These are phyloP conservation scores for Drosophila simulans DNA, from an alignment of 1,140 invertebrate species.

Conservation along the genomic window DNA sequence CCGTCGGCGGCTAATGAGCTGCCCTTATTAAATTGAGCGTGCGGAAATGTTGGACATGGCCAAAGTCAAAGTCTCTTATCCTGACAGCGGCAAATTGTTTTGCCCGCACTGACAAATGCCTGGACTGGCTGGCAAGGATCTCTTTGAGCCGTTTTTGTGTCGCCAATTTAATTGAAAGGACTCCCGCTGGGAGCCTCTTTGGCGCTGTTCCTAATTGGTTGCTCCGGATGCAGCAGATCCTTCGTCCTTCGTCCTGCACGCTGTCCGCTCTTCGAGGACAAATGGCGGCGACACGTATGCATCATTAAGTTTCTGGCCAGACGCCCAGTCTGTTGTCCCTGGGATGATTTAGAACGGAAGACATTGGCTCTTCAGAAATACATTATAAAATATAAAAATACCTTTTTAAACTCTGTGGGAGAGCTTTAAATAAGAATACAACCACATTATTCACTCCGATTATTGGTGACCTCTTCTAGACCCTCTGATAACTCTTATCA, in stretches of 20 bases:
- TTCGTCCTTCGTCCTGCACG: conserved; percentile 18
- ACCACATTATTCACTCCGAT: too few species aligned
- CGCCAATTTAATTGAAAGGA: conserved; percentile 52
- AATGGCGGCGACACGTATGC: conserved; percentile 71
- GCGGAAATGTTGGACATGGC: conserved; percentile 55
- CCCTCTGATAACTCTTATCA: not conserved
- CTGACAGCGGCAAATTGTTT: conserved; percentile 53
- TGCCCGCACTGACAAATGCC: conserved; percentile 42
- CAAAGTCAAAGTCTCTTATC: conserved; percentile 30
- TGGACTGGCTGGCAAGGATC: not conserved
- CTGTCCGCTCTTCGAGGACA: conserved; percentile 28
- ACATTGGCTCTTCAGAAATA: not conserved
- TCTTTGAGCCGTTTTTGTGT: conserved; percentile 31
- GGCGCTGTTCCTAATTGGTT: conserved; percentile 73
- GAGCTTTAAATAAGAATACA: too few species aligned
- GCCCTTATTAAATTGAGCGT: conserved; percentile 47
- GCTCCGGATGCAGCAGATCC: conserved; percentile 32
- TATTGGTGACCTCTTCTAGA: not conserved
- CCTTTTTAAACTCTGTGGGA: not conserved
- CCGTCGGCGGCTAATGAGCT: conserved; percentile 43
- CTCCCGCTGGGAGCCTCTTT: conserved; percentile 49
- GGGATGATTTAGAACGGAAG: conserved; percentile 15
- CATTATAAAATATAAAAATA: not conserved
- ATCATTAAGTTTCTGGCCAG: conserved; percentile 67
- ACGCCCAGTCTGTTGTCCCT: conserved; percentile 38